Percentiles rank a stretch among this genome's conserved stretches.
phyloP scores from a whole-genome alignment of 1,140 invertebrate genomes.

The Sarcophaga bullata region DNA sequence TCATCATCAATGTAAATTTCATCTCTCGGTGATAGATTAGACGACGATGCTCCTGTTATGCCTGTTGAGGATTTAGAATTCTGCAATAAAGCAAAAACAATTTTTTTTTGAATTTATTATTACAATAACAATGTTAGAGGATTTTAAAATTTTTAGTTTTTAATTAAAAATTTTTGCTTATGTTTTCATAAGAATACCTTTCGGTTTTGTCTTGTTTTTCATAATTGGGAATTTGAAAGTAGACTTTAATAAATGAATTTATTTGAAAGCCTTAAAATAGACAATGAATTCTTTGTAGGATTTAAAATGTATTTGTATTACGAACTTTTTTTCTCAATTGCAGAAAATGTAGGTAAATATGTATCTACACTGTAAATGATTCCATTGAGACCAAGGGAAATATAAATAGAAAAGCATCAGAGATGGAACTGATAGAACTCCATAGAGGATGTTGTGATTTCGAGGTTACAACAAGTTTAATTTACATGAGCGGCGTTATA shows the following conservation, averaged over 20 bases:
- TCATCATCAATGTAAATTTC: conserved; percentile 68
- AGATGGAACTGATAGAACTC: too few relatives aligned
- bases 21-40: conserved; percentile 51
- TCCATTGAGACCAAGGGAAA: too few relatives aligned
- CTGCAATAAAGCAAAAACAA: conserved; percentile 51
- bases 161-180: not conserved
- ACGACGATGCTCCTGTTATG: conserved; percentile 39
- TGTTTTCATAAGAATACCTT: not conserved
- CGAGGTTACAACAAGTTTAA: too few relatives aligned
- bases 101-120: not conserved
- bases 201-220: not conserved
- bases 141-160: too few relatives aligned
- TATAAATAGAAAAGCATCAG: too few relatives aligned
- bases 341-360: too few relatives aligned
- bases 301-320: too few relatives aligned
- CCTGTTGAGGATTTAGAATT: conserved; percentile 56
- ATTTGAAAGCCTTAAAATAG: not conserved
- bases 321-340: too few relatives aligned
- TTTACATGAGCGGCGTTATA: too few relatives aligned
- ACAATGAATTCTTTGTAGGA: too few relatives aligned
- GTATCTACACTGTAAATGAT: too few relatives aligned
- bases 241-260: not conserved
- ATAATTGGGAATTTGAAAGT: not conserved
- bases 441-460: too few relatives aligned
- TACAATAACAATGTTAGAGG: not conserved